Percentiles rank a stretch among this genome's conserved stretches.
These are phyloP conservation scores for Anarhynchus alexandrinus DNA, from an alignment of 2,113 vertebrate species.

Conservation along the genomic window DNA sequence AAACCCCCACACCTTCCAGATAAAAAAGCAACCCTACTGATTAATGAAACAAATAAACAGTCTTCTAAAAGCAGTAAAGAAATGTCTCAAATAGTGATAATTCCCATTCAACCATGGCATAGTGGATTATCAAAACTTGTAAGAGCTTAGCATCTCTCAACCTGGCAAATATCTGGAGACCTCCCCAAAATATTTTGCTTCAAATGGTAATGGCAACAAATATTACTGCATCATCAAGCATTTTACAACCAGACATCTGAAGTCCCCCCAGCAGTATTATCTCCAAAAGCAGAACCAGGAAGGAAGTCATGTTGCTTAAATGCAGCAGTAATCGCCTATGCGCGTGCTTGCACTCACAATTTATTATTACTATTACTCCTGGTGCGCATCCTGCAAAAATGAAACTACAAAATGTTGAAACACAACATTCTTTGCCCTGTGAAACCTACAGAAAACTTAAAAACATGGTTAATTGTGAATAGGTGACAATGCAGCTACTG, in stretches of 20 bases:
- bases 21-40: neutral
- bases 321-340: neutral
- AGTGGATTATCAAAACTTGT: neutral
- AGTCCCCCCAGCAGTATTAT: neutral
- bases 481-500: neutral
- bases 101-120: neutral
- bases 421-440: neutral
- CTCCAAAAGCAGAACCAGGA: neutral
- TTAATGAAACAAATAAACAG: neutral
- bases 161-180: neutral
- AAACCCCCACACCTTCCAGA: neutral
- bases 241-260: neutral
- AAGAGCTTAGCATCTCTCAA: neutral
- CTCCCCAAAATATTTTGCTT: neutral
- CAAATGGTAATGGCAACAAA: neutral
- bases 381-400: neutral
- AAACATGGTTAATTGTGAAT: neutral
- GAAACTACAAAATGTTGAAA: neutral
- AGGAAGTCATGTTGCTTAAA: neutral
- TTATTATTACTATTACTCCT: neutral
- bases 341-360: rapidly evolving
- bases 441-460: neutral
- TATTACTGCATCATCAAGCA: neutral
- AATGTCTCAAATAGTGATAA: neutral
- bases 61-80: neutral